A percentile compares a stretch with the other conserved stretches of the same genome.
Evolutionary conservation across 2,888 invertebrate genomes (phyloP).

Genomic region (Minunthozetes semirufus): DNA sequence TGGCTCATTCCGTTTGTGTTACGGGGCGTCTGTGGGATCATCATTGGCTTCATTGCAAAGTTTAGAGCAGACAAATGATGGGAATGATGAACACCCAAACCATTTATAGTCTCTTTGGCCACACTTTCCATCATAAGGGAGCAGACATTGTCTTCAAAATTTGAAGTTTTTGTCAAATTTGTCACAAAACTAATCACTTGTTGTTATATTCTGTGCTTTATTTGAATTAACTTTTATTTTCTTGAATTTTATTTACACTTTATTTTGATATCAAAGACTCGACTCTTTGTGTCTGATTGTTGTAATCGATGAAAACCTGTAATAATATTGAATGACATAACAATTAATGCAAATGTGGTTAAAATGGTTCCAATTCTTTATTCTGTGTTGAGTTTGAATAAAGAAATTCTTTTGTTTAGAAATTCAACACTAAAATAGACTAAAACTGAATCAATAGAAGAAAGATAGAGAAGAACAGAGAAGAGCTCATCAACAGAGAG

Average conservation of each 20-base stretch:
- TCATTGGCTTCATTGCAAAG: conserved; percentile 16
- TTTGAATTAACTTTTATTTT: neutral
- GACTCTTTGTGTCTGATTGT: neutral
- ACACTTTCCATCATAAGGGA: conserved; percentile 15
- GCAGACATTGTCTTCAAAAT: neutral
- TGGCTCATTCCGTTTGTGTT: neutral
- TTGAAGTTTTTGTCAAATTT: too few species aligned
- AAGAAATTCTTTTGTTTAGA: neutral
- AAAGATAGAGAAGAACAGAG: neutral
- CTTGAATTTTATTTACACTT: neutral
- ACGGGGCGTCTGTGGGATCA: neutral
- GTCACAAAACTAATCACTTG: neutral
- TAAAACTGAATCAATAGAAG: neutral
- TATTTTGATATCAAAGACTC: neutral
- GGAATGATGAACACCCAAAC: conserved; percentile 1
- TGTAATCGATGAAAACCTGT: neutral
- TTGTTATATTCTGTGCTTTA: neutral
- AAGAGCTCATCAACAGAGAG: neutral
- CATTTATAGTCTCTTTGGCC: conserved; percentile 5
- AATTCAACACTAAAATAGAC: neutral
- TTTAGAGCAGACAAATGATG: neutral
- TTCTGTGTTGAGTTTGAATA: neutral
- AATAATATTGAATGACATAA: neutral
- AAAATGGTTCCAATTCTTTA: neutral
- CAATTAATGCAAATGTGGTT: neutral